A percentile compares a stretch with the other conserved stretches of the same genome.
Evolutionary conservation across 2,888 invertebrate species (phyloP).

Genomic region (Drosophila anomelani): DNA sequence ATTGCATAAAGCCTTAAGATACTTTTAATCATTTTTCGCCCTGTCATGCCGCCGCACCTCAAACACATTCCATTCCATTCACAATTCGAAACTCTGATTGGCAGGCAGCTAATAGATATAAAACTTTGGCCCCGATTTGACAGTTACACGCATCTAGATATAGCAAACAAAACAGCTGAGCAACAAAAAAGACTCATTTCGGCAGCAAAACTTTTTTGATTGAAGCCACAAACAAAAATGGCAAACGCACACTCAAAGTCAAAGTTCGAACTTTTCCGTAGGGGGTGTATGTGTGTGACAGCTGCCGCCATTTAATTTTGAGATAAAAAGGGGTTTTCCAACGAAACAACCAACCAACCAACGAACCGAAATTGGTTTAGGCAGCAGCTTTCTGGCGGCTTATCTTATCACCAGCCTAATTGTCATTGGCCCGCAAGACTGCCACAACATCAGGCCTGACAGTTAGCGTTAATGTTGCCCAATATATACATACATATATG

Average conservation of each 20-base stretch:
- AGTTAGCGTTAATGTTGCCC: conserved; percentile 61
- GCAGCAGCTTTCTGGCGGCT: conserved; percentile 69
- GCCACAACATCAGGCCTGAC: conserved; percentile 34
- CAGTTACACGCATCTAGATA: conserved; percentile 75
- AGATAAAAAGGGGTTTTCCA: conserved; percentile 66
- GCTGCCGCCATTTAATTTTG: conserved; percentile 77
- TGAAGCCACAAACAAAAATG: conserved; percentile 59
- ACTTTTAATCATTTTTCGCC: conserved; percentile 45
- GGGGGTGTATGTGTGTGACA: conserved; percentile 51
- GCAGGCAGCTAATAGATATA: conserved; percentile 68
- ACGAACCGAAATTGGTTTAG: conserved; percentile 72
- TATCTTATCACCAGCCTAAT: conserved; percentile 76
- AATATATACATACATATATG: conserved; percentile 13
- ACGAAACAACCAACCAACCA: conserved; percentile 12
- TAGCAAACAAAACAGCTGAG: conserved; percentile 48
- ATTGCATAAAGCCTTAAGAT: conserved; percentile 49
- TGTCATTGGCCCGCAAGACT: conserved; percentile 67
- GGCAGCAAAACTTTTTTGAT: conserved; percentile 70
- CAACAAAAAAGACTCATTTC: conserved; percentile 53
- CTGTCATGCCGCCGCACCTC: conserved; percentile 64
- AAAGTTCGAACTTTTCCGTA: conserved; percentile 44
- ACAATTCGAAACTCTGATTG: conserved; percentile 56
- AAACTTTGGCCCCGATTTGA: conserved; percentile 57
- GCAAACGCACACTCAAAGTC: conserved; percentile 50
- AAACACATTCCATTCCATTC: conserved; percentile 43